Percentiles rank a stretch among this genome's conserved stretches.
phyloP scores from a whole-genome alignment of 2,797 vertebrate genomes.

The Ambastaia sidthimunki region DNA sequence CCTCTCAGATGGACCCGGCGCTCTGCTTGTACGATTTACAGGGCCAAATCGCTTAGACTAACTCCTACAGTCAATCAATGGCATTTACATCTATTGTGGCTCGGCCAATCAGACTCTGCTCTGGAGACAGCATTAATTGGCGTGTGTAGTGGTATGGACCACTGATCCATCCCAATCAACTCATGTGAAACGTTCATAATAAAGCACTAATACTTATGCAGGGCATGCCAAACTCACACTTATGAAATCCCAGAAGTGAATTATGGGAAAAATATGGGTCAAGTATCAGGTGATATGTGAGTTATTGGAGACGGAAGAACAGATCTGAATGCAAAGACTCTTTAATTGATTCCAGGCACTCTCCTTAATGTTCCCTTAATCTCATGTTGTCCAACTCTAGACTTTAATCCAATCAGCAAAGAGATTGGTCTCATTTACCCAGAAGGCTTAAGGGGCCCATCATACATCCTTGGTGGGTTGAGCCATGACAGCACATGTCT shows the following conservation, averaged over 20 bases:
- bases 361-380: slow-evolving; percentile 54
- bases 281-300: slow-evolving; percentile 43
- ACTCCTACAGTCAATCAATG: slow-evolving; percentile 52
- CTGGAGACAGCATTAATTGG: slow-evolving; percentile 51
- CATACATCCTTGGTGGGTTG: slow-evolving; percentile 41
- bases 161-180: slow-evolving; percentile 42
- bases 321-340: slow-evolving; percentile 48
- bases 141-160: slow-evolving; percentile 43
- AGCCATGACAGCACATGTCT: slow-evolving; percentile 41
- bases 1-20: background rate
- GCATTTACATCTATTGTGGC: slow-evolving; percentile 55
- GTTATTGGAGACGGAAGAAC: slow-evolving; percentile 38
- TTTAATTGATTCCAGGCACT: slow-evolving; percentile 58
- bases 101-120: slow-evolving; percentile 28
- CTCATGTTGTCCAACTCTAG: slow-evolving; percentile 36
- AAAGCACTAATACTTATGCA: slow-evolving; percentile 44
- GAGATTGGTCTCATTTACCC: slow-evolving; percentile 56
- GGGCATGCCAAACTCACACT: slow-evolving; percentile 46
- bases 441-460: slow-evolving; percentile 37
- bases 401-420: slow-evolving; percentile 61
- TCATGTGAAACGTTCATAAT: slow-evolving; percentile 50
- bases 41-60: slow-evolving; percentile 50
- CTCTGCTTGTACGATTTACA: slow-evolving; percentile 36
- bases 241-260: slow-evolving; percentile 49
- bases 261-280: slow-evolving; percentile 58